These are phyloP conservation scores for Apis laboriosa DNA, from an alignment of 1,140 invertebrate genomes.

Conservation along the genomic window DNA sequence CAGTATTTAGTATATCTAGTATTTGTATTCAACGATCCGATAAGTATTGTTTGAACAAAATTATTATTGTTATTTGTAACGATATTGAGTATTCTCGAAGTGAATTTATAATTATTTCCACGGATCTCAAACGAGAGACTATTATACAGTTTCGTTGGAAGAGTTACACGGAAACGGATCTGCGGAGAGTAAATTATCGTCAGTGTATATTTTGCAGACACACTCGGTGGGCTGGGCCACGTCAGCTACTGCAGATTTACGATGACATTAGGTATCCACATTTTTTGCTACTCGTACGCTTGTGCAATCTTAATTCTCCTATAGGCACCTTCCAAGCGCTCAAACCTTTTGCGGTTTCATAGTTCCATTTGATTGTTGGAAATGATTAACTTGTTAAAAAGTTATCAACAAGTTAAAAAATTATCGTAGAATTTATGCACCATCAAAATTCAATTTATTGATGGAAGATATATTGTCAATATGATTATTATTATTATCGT, in stretches of 20 bases:
- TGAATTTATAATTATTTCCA: background rate
- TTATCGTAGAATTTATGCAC: background rate
- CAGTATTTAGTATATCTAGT: background rate
- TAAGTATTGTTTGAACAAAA: background rate
- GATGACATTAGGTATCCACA: conserved; percentile 57
- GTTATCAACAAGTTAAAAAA: background rate
- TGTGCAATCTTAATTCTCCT: conserved; percentile 16
- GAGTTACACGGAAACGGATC: conserved; percentile 20
- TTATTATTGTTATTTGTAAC: background rate
- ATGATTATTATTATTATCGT: background rate
- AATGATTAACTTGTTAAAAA: conserved; percentile 1
- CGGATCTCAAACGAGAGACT: background rate
- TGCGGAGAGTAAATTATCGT: conserved; percentile 55
- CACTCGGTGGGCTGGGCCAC: conserved; percentile 41
- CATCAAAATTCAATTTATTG: conserved; percentile 5
- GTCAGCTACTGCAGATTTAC: conserved; percentile 49
- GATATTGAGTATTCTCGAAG: background rate
- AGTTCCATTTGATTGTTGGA: background rate
- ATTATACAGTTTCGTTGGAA: conserved; percentile 19
- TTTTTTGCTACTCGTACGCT: conserved; percentile 20
- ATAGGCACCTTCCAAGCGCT: background rate
- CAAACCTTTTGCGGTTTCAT: background rate
- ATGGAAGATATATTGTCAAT: background rate
- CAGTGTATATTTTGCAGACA: conserved; percentile 52
- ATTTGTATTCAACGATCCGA: background rate